Base-by-base conservation (phyloP, 2,797 vertebrate species). In the Chiroxiphia lanceolata region DNA sequence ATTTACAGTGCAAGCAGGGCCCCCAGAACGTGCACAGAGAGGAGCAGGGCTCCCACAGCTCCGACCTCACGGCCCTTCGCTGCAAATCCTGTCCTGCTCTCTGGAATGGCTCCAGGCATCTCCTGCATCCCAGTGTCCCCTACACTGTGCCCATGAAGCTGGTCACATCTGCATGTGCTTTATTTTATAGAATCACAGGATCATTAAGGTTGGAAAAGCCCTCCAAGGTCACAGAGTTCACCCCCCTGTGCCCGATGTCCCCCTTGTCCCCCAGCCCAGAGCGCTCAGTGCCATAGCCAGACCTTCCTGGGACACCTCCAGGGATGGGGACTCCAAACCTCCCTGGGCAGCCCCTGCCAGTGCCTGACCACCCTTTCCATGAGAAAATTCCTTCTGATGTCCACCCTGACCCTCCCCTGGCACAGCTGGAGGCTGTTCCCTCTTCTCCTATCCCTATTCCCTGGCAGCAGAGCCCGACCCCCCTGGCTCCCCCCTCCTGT, bases 91-190 rank as follows among this genome's bases (percentile, higher is more conserved):
- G 0, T 26, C 64, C 53, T 3, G 4, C 14, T 9, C 36, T 3
- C 69, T 5, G 29, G 33, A 11, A 48, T 1, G 3, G 31, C 22
- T 64, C 50, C 67, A 59, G 42, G 50, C 4, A 20, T 15, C 40
- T 31, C 57, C 63, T 5, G 33, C 45, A 25, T 36, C 15, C 56
- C 2, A 12, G 16, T 29, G 63, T 33, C 36, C 8, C 50, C 67
- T 27, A 3, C 25, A 0, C 38, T 1, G 21, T 13, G 31, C 38
- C 51, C 10, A 23, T 0, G 0, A 22, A 51, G 38, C 4, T 27
- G 13, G 2, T 17, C 6, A 12, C 1, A 20, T 25, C 56, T 59
- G 29, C 14, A 7, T 17, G 38, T 21, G 8, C 25, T 48, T 77
- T 31, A n/a, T 23, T 29, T 31, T 61, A 29, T 7, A 38, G 26